Evolutionary conservation across 2,888 invertebrate genomes (phyloP).

Genomic region (Caradrina clavipalpis): DNA sequence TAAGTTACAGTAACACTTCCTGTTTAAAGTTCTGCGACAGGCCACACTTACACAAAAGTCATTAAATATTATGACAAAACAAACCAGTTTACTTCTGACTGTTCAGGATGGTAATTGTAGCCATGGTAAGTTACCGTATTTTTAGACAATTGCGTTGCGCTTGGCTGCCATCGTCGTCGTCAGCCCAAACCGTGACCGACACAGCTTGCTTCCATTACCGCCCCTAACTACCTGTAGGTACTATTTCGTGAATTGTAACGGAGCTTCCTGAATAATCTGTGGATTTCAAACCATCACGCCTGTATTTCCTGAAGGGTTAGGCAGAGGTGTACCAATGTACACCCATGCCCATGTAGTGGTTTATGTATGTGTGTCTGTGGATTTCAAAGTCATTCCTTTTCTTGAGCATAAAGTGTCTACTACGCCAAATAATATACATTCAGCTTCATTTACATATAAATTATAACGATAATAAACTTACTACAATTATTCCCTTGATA

Average conservation of each 20-base stretch:
- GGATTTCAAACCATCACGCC: neutral
- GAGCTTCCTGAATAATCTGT: conserved; percentile 1
- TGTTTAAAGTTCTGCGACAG: neutral
- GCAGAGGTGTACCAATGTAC: no score
- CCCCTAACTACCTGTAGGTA: conserved; percentile 23
- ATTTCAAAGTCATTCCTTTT: no score
- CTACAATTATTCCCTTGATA: conserved; percentile 7
- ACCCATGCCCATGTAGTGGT: no score
- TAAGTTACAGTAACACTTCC: neutral
- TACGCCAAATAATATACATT: neutral
- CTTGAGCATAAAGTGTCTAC: conserved; percentile 2
- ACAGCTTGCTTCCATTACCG: conserved; percentile 55
- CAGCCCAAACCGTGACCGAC: conserved; percentile 62
- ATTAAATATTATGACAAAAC: conserved; percentile 22
- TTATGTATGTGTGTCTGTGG: no score
- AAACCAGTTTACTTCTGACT: conserved; percentile 26
- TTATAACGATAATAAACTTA: conserved; percentile 7
- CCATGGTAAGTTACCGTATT: conserved; percentile 65
- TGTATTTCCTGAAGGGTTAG: no score
- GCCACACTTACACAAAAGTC: neutral
- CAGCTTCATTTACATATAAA: conserved; percentile 2
- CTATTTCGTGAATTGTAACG: conserved; percentile 25
- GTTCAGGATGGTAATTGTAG: conserved; percentile 42
- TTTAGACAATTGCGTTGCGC: conserved; percentile 72
- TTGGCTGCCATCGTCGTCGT: conserved; percentile 61